phyloP scores from a whole-genome alignment of 2,113 vertebrate genomes.

The Muscicapa adusta region DNA sequence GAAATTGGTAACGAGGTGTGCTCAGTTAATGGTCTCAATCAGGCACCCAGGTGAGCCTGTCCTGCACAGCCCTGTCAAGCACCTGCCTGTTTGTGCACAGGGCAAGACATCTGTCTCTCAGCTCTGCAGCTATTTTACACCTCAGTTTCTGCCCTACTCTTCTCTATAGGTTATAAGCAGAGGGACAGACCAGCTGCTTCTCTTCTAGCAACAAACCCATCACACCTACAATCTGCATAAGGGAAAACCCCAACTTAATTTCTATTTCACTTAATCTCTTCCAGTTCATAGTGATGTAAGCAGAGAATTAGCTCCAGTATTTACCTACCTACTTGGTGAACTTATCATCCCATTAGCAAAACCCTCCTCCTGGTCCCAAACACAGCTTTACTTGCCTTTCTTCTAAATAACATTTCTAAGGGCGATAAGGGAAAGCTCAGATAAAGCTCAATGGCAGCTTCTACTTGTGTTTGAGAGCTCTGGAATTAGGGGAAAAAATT shows the following conservation, averaged over 20 bases:
- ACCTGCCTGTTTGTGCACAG: not conserved
- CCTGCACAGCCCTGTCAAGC: not conserved
- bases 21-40: not conserved
- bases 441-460: not conserved
- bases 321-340: not conserved
- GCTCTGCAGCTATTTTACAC: not conserved
- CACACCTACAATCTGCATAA: not conserved
- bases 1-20: not conserved
- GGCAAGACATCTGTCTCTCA: not conserved
- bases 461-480: not conserved
- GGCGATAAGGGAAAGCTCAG: not conserved
- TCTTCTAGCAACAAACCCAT: not conserved
- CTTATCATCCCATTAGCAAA: not conserved
- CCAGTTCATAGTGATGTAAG: not conserved
- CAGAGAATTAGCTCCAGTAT: not conserved
- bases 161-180: not conserved
- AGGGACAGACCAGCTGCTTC: not conserved
- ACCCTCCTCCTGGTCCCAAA: not conserved
- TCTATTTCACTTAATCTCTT: not conserved
- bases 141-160: not conserved
- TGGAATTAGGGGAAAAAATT: not conserved
- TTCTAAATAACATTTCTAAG: not conserved
- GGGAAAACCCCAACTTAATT: not conserved
- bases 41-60: not conserved
- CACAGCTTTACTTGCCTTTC: not conserved